A percentile compares a stretch with the other conserved stretches of the same genome.
Conservation (phyloP, 2,888 invertebrate genomes). For the Nowickia ferox region DNA sequence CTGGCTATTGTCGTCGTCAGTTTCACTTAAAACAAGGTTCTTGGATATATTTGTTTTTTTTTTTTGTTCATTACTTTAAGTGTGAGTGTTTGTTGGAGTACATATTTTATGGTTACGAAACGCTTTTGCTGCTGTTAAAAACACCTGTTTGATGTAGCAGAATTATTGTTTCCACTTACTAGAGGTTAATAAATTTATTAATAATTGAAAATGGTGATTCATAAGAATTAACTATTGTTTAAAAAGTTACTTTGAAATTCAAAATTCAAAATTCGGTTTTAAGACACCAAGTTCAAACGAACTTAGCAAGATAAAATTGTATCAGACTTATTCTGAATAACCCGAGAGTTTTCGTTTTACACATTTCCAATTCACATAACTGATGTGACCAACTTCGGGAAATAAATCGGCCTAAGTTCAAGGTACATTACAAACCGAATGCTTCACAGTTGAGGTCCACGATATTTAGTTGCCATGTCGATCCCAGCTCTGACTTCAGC, state of each 20-base stretch:
- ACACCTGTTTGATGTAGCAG: slow-evolving; percentile 53
- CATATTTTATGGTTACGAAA: slow-evolving; percentile 14
- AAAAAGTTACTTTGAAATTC: neutral
- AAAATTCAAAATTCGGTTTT: neutral
- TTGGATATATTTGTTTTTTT: neutral
- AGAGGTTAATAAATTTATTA: slow-evolving; percentile 48
- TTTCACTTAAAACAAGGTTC: slow-evolving; percentile 26
- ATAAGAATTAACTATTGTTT: slow-evolving; percentile 29
- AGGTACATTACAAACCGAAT: too few species aligned
- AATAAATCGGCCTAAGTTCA: too few species aligned
- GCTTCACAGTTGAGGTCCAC: too few species aligned
- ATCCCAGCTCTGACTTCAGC: too few species aligned
- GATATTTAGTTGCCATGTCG: too few species aligned
- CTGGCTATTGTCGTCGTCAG: slow-evolving; percentile 14
- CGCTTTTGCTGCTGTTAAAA: slow-evolving; percentile 1
- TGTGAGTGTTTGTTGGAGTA: slow-evolving; percentile 14
- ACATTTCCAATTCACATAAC: too few species aligned
- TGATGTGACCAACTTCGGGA: too few species aligned
- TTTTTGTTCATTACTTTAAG: neutral
- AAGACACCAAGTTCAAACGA: too few species aligned
- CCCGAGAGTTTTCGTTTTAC: too few species aligned
- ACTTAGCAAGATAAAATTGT: too few species aligned
- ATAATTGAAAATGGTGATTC: slow-evolving; percentile 14
- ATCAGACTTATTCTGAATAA: too few species aligned
- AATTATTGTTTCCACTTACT: slow-evolving; percentile 35